Percentiles rank a stretch among this genome's conserved stretches.
Evolutionary conservation across 2,797 vertebrate genomes (phyloP).

Genomic region (Dermochelys coriacea): DNA sequence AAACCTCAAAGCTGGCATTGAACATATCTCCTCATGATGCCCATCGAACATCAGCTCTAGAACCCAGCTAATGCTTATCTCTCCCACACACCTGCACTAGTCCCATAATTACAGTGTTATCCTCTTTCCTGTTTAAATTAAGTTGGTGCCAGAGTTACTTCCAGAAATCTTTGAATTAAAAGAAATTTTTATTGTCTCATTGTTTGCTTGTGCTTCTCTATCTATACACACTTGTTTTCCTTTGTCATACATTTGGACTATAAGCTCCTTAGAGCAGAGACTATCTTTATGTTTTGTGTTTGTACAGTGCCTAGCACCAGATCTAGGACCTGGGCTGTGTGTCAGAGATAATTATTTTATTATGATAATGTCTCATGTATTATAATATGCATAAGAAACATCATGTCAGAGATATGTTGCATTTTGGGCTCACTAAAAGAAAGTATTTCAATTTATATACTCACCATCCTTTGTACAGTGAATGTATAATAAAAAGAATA

Average conservation of each 20-base stretch:
- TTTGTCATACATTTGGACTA: neutral
- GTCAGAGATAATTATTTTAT: neutral
- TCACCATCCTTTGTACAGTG: neutral
- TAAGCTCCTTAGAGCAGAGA: neutral
- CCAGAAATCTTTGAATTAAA: neutral
- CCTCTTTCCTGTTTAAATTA: fast-evolving
- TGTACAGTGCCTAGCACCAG: fast-evolving
- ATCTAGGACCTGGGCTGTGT: neutral
- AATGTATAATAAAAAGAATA: neutral
- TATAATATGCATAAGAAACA: neutral
- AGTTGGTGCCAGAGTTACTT: fast-evolving
- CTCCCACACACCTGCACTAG: too few species aligned
- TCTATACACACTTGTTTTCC: neutral
- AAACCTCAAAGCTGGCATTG: fast-evolving
- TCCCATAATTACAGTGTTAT: neutral
- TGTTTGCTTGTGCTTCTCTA: neutral
- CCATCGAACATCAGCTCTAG: fast-evolving
- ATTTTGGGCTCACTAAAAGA: neutral
- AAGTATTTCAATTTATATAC: neutral
- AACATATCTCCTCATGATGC: fast-evolving
- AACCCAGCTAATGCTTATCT: fast-evolving
- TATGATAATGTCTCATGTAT: neutral
- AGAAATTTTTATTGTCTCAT: fast-evolving
- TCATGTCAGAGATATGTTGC: neutral
- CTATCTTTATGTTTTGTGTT: neutral